phyloP scores from a whole-genome alignment of 1,140 invertebrate species.

The Schlechtendalia chinensis region DNA sequence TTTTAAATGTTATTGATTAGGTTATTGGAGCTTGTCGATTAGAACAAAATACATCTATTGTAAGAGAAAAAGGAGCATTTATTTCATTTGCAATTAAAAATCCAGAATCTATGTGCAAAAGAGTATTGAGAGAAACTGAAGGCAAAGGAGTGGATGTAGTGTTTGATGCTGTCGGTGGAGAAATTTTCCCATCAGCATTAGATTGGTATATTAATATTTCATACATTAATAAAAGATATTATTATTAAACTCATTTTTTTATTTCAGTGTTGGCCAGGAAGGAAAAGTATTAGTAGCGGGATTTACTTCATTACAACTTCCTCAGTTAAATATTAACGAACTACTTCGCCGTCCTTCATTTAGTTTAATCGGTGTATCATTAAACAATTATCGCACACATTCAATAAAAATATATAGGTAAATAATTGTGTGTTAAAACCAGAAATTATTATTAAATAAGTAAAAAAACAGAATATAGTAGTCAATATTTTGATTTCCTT shows the following conservation, averaged over 20 bases:
- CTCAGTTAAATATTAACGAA: slow-evolving; percentile 55
- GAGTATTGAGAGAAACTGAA: slow-evolving; percentile 60
- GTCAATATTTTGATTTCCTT: too few species aligned
- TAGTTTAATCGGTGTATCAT: slow-evolving; percentile 61
- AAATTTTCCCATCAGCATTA: slow-evolving; percentile 61
- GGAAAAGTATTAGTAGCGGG: slow-evolving; percentile 62
- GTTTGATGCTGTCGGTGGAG: slow-evolving; percentile 63
- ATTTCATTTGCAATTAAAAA: slow-evolving; percentile 61
- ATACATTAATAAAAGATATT: slow-evolving; percentile 10
- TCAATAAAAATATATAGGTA: slow-evolving; percentile 60
- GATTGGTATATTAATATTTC: slow-evolving; percentile 57
- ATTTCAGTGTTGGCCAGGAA: slow-evolving; percentile 59
- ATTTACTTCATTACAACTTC: slow-evolving; percentile 59
- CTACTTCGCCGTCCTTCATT: slow-evolving; percentile 57
- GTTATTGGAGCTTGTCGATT: slow-evolving; percentile 64
- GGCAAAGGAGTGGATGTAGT: slow-evolving; percentile 62
- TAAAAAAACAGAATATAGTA: too few species aligned
- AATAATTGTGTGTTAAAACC: slow-evolving; percentile 31
- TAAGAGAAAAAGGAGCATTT: slow-evolving; percentile 63
- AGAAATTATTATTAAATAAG: neutral
- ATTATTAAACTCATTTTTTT: neutral
- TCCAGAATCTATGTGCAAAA: slow-evolving; percentile 53
- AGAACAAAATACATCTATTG: slow-evolving; percentile 60
- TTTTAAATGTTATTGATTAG: slow-evolving; percentile 54
- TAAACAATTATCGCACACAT: slow-evolving; percentile 59